A percentile compares a stretch with the other conserved stretches of the same genome.
These are phyloP conservation scores for Rousettus madagascariensis DNA, from an alignment of 2,797 vertebrate genomes.

Conservation along the genomic window DNA sequence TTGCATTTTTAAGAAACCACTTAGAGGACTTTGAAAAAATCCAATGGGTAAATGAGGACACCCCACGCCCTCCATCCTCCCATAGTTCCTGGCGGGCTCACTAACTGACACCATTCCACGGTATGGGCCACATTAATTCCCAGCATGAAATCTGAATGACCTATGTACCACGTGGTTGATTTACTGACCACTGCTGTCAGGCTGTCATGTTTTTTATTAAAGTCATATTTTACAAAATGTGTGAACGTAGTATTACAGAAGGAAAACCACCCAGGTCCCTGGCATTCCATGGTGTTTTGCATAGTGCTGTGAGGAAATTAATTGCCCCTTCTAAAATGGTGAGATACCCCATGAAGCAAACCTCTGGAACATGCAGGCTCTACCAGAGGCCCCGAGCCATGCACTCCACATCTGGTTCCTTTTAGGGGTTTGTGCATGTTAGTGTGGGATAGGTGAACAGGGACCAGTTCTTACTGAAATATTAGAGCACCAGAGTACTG, in stretches of 20 bases:
- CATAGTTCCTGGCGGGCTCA: not conserved
- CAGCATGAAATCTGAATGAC: constrained; percentile 9
- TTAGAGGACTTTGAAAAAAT: not conserved
- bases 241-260: constrained; percentile 70
- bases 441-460: constrained; percentile 46
- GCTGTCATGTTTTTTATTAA: constrained; percentile 77
- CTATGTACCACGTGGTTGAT: constrained; percentile 51
- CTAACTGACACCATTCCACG: constrained; percentile 12
- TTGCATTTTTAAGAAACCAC: constrained; percentile 6
- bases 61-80: not conserved
- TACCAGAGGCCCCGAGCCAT: not conserved
- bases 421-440: constrained; percentile 30
- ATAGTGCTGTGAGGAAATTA: constrained; percentile 73
- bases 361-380: constrained; percentile 45
- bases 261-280: constrained; percentile 32
- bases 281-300: constrained; percentile 63
- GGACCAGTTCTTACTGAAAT: constrained; percentile 75
- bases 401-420: constrained; percentile 80
- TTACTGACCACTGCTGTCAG: constrained; percentile 68
- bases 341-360: constrained; percentile 64
- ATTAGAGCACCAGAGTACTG: constrained; percentile 60
- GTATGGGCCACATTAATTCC: constrained; percentile 60
- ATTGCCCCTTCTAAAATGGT: constrained; percentile 47
- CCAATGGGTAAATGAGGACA: not conserved
- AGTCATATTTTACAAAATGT: constrained; percentile 79